These are phyloP conservation scores for Xestia sexstrigata DNA, from an alignment of 2,888 invertebrate species.

Conservation along the genomic window DNA sequence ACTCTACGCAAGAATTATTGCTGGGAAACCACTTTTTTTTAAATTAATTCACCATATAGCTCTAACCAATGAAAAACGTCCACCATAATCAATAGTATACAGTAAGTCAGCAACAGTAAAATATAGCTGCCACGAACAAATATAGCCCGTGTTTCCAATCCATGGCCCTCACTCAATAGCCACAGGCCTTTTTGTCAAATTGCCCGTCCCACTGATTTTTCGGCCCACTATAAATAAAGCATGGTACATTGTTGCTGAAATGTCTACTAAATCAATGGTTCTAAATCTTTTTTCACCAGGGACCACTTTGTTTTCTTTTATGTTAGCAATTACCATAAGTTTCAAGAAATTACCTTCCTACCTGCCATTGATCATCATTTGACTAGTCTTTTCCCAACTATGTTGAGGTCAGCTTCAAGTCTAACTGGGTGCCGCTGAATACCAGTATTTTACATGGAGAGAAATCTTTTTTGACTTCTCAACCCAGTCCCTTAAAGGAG, in stretches of 20 bases:
- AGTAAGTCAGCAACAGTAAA: conserved; percentile 29
- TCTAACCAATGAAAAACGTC: conserved; percentile 10
- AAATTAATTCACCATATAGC: not conserved
- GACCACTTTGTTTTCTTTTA: not conserved
- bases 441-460: not conserved
- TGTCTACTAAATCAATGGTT: conserved; percentile 24
- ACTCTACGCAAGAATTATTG: too few species aligned
- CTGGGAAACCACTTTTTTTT: too few species aligned
- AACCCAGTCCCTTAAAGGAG: not conserved
- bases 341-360: not conserved
- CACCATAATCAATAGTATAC: conserved; percentile 27
- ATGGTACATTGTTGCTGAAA: conserved; percentile 35
- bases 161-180: conserved; percentile 45
- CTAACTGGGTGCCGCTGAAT: not conserved
- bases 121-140: conserved; percentile 33
- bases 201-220: conserved; percentile 48
- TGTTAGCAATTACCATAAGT: not conserved
- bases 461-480: not conserved
- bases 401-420: not conserved
- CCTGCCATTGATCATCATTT: not conserved
- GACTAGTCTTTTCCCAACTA: not conserved
- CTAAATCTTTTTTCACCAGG: not conserved
- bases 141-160: conserved; percentile 40
- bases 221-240: conserved; percentile 43
- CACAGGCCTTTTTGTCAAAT: conserved; percentile 49